phyloP scores from a whole-genome alignment of 2,797 vertebrate genomes.

The Diglossa cyanea region DNA sequence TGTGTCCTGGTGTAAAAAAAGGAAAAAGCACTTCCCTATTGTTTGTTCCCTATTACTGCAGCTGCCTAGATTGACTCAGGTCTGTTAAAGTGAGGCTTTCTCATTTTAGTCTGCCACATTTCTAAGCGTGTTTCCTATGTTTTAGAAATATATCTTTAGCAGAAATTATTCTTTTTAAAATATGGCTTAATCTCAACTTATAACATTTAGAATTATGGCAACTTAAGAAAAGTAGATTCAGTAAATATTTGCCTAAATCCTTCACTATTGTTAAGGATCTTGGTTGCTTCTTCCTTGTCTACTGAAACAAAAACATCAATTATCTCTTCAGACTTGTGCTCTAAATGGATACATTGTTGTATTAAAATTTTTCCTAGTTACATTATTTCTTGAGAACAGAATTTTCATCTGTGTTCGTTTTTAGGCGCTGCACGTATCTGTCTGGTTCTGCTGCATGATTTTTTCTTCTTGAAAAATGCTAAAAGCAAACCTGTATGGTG shows the following conservation, averaged over 20 bases:
- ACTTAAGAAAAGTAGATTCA: background rate
- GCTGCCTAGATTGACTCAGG: background rate
- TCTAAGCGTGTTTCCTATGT: background rate
- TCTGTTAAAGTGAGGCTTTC: background rate
- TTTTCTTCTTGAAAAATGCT: background rate
- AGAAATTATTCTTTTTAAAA: background rate
- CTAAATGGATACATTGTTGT: background rate
- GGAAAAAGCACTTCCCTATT: background rate
- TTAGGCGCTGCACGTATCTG: accelerated
- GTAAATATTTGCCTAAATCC: background rate
- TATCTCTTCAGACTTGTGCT: background rate
- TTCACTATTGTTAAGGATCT: background rate
- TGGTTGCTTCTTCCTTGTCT: background rate
- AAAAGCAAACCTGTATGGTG: background rate
- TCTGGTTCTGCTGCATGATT: background rate
- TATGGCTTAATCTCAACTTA: background rate
- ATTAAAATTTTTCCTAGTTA: background rate
- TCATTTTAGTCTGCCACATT: background rate
- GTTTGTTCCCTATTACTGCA: background rate
- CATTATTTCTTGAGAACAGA: background rate
- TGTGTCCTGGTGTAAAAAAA: background rate
- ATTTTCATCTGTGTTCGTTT: background rate
- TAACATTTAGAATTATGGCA: background rate
- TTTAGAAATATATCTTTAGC: background rate
- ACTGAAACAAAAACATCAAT: background rate